Base-by-base conservation (phyloP, 53 echinoderm and acorn worm genomes). In the Patiria pectinifera region DNA sequence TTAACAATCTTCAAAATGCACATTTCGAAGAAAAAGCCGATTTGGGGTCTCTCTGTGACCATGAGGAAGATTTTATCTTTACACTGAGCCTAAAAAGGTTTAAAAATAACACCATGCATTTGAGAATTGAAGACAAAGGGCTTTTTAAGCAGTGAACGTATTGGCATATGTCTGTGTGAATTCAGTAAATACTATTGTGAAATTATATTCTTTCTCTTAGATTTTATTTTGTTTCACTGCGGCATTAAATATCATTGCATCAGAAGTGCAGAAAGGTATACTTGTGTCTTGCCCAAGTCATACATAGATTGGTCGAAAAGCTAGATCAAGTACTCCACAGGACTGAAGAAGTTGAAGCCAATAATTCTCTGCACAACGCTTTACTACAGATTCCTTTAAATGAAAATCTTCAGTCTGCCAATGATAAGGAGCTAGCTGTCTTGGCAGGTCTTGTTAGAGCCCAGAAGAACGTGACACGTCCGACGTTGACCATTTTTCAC, bases 381-480 rank as follows among this genome's bases (percentile, higher is more conserved):
- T 53, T 8, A 35, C 35, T 35, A 53, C 69, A 35, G 44, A 86
- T 46, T 71, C 48, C 49, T 70, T 21, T 59, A 87, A 85, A 87
- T 24, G 21, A 59, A 78, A 59, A 87, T 59, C 59, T 22, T 26
- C 76, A 78, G 11, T 48, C 45, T 5, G 46, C 72, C 25, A 24
- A 6, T 48, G 76, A 10, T 25, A 76, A 78, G 23, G 43, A 84
- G 84, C 35, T 35, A 59, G 78, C 12, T 63, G 24, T 63, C 14
- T 87, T 87, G 87, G 78, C 87, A 87, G 78, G 72, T 14, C 87
- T 87, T 77, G 87, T 87, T 87, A 87, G 87, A 61, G 87, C 76
- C 16, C 23, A 26, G 43, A 87, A 87, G 87, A 87, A 87, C 87
- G 87, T 87, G 87, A 87, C 46, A 76, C 60, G n/a, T 78, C 87